Conservation (phyloP, 2,888 invertebrate species). For the Pristionchus entomophagus region DNA sequence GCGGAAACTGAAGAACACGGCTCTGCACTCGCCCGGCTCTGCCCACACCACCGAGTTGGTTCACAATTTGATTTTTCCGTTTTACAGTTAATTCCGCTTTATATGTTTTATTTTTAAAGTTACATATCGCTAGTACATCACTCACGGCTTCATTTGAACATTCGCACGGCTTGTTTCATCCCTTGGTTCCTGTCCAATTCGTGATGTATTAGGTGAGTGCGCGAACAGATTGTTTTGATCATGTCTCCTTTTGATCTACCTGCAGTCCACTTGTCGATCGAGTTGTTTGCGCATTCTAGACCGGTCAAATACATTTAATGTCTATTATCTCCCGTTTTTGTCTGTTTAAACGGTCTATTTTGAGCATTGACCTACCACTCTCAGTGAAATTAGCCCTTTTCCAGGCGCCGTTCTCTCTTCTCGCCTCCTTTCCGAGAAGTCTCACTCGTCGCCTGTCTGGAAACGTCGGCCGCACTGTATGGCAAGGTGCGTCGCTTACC, state of each 20-base stretch:
- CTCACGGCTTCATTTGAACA: not conserved
- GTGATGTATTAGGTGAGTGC: not conserved
- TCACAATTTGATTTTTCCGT: not conserved
- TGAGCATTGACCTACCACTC: no score
- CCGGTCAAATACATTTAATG: no score
- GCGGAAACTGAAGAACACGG: not conserved
- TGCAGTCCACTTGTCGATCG: no score
- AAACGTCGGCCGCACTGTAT: not conserved
- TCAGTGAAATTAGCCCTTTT: not conserved
- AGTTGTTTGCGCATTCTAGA: not conserved
- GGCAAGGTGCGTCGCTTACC: not conserved
- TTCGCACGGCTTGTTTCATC: not conserved
- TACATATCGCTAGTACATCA: not conserved
- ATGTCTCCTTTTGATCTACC: not conserved
- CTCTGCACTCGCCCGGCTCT: not conserved
- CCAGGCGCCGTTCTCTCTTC: not conserved
- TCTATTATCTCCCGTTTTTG: no score
- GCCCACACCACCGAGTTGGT: conserved; percentile 32
- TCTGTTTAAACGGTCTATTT: no score
- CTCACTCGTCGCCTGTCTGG: not conserved
- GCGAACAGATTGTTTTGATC: not conserved
- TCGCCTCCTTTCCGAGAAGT: not conserved
- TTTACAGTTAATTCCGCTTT: not conserved
- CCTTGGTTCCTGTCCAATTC: not conserved
- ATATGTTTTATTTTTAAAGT: not conserved